Base-by-base conservation (phyloP, 2,797 vertebrate species). In the Naso thynnoides region DNA sequence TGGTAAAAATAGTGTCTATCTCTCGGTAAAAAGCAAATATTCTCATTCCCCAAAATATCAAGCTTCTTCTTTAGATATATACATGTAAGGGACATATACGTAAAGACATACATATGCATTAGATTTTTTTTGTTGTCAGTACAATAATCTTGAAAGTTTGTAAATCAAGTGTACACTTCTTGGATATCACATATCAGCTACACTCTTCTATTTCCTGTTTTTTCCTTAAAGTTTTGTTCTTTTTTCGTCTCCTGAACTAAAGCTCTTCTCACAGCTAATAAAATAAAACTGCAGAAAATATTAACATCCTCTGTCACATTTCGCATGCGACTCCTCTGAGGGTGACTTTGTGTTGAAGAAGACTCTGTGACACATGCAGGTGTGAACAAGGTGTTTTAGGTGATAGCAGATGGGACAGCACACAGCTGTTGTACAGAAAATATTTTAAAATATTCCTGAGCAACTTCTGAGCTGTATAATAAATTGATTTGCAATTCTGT, bases 301-400 rank as follows among this genome's bases (percentile, higher is more conserved):
- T 31, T n/a, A 44, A 1, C 2, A 47, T 31, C 66, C 24, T 21
- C 50, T 36, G 29, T 52, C 58, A 38, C 58, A 29, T 65, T 36
- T 67, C 13, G 7, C 15, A 19, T 65, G 50, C 3, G n/a, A 19
- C 19, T 70, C 52, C 33, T 67, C 27, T 54, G 56, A 56, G 52
- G 47, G 47, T 33, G 78, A 47, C 57, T 27, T 8, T 19, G 81
- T 54, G 45, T 18, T n/a, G 27, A 45, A 62, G 49, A 48, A 42
- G 71, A 44, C 11, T 10, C 62, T 66, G 29, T 38, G 54, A 58
- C 53, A 45, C 31, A 3, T 75, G 71, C 11, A 29, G 48, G 6
- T 19, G 49, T 79, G 59, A 83, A 67, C 59, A 39, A 50, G 42
- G 38, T 76, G 76, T 68, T 45, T 67, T 2, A 38, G 62, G 38